Evolutionary conservation across 2,888 invertebrate species (phyloP).

Genomic region (Malachius bipustulatus): DNA sequence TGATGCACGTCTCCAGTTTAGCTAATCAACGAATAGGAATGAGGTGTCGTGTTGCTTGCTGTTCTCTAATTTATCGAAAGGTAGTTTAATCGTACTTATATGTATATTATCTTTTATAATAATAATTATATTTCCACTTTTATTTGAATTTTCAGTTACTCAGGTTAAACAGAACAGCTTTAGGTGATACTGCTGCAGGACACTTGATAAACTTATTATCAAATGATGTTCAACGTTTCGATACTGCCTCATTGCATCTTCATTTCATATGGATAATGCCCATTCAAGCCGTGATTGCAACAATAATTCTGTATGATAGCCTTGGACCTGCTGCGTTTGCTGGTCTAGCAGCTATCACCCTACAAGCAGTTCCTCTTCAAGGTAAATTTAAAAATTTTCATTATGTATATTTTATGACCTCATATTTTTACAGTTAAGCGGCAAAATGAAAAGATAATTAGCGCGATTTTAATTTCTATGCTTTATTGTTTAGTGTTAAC

Average conservation of each 20-base stretch:
- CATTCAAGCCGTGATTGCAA: slow-evolving; percentile 54
- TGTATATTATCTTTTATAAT: too few species aligned
- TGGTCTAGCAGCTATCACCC: slow-evolving; percentile 46
- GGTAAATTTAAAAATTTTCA: slow-evolving; percentile 31
- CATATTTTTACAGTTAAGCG: too few species aligned
- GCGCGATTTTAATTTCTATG: too few species aligned
- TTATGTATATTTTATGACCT: not conserved
- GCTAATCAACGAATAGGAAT: slow-evolving; percentile 57
- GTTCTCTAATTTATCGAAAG: slow-evolving; percentile 74
- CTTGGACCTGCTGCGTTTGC: slow-evolving; percentile 46
- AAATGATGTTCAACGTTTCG: slow-evolving; percentile 75
- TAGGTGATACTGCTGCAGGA: slow-evolving; percentile 73
- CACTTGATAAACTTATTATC: slow-evolving; percentile 76
- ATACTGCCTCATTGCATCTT: slow-evolving; percentile 53
- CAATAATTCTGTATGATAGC: slow-evolving; percentile 45
- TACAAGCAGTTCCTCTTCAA: slow-evolving; percentile 43
- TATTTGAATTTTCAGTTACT: slow-evolving; percentile 38
- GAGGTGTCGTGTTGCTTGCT: slow-evolving; percentile 64
- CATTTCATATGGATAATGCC: slow-evolving; percentile 77
- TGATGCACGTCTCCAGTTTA: slow-evolving; percentile 52
- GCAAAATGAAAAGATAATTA: too few species aligned
- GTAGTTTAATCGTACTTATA: too few species aligned
- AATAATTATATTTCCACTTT: too few species aligned
- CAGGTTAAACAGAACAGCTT: slow-evolving; percentile 51
- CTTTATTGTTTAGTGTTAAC: too few species aligned